These are phyloP conservation scores for Leptobrachium ailaonicum DNA, from an alignment of 2,113 vertebrate species.

Conservation along the genomic window DNA sequence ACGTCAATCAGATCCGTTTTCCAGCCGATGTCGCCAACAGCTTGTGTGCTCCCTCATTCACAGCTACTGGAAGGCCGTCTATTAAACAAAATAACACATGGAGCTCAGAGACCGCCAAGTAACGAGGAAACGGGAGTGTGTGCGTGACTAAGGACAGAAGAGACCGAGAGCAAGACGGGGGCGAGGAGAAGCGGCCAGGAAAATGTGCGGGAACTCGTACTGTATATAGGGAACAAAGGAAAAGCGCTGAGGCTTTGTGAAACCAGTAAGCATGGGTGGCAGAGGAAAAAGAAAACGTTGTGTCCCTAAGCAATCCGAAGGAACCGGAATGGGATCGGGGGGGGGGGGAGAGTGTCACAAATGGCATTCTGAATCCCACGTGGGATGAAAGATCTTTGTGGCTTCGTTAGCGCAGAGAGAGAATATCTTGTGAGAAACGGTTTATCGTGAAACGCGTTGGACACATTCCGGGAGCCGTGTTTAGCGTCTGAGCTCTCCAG, in stretches of 20 bases:
- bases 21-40: neutral
- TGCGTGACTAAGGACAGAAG: neutral
- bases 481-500: neutral
- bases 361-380: slow-evolving; percentile 23
- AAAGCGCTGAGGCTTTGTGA: neutral
- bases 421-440: slow-evolving; percentile 1
- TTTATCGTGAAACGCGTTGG: neutral
- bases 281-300: neutral
- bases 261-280: neutral
- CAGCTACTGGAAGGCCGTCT: neutral
- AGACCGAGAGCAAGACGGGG: neutral
- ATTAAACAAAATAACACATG: slow-evolving; percentile 7
- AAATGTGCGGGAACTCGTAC: neutral
- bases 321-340: slow-evolving; percentile 10
- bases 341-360: slow-evolving; percentile 21
- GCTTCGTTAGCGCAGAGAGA: slow-evolving; percentile 15
- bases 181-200: too few relatives aligned
- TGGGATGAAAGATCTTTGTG: slow-evolving; percentile 20
- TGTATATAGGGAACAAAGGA: neutral
- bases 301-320: neutral
- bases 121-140: neutral
- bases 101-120: neutral
- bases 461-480: neutral
- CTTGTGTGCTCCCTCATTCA: neutral
- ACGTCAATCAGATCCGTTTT: neutral